Evolutionary conservation across 2,797 vertebrate genomes (phyloP), one percentile per base, ranked within the genome.

Genomic region (Hydrophis major): DNA sequence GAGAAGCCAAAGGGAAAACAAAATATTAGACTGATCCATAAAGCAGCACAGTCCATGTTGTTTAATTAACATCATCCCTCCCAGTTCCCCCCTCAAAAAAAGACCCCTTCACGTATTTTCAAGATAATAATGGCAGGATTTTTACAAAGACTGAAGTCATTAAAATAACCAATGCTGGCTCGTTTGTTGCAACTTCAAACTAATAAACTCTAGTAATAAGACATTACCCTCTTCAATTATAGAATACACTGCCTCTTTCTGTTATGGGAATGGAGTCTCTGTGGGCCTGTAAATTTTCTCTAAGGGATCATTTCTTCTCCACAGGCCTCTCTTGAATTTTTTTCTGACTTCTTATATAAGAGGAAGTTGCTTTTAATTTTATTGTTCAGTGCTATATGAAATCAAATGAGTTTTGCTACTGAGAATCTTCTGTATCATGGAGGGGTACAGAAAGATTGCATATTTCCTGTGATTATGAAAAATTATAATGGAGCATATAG

Each of bases 121-220:
- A 61, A 95, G 55, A 94, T 94, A 95, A 93, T 94, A 96, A 95
- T 92, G 93, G 91, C 10, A 22, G 94, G 92, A 89, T 94, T 95
- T 95, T 88, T 94, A 91, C n/a, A 78, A 93, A 95, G 93, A 59
- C 53, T 94, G 88, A 93, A 94, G 91, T 66, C 42, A 57, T 94
- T 96, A 96, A 96, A 96, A 95, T 57, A 94, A 95, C 91, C 50
- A 87, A 74, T 93, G 87, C 55, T 66, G 95, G 94, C 92, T 78
- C 95, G 74, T 94, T 69, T 53, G 90, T 90, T 94, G 42, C 57
- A 66, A 91, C 92, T 94, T 92, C 66, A 95, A 55, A 90, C 95
- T 96, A 96, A 96, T 96, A 96, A 96, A 93, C 90, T 91, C 92
- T 95, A 94, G 86, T 28, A 94, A 89, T 89, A 94, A 96, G 96